Conservation (phyloP, 2,113 vertebrate genomes). For the Syngnathus floridae region DNA sequence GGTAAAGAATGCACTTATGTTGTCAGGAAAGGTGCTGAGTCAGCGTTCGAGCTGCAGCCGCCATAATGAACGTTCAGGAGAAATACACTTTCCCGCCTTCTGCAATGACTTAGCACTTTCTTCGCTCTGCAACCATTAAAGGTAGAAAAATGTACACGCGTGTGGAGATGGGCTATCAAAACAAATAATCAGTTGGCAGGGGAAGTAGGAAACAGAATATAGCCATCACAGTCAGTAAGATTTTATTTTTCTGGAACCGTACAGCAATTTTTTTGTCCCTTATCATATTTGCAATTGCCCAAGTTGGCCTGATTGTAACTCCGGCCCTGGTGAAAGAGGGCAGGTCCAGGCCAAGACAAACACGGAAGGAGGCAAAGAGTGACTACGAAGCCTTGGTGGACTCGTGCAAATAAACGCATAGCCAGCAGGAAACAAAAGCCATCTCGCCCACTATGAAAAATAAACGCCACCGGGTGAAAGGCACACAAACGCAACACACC, state of each 20-base stretch:
- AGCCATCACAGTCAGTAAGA: background rate
- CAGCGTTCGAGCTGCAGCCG: conserved; percentile 19
- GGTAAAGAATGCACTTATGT: conserved; percentile 1
- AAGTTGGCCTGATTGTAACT: background rate
- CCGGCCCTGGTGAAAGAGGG: background rate
- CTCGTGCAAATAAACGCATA: conserved; percentile 51
- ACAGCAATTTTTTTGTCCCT: too few relatives aligned
- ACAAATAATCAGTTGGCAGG: background rate
- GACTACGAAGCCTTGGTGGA: conserved; percentile 29
- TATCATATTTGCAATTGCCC: background rate
- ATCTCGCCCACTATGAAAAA: conserved; percentile 57
- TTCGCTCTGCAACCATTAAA: conserved; percentile 12
- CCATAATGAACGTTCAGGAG: conserved; percentile 25
- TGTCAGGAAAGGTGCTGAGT: conserved; percentile 10
- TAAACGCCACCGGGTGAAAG: conserved; percentile 49
- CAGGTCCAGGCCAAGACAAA: conserved; percentile 35
- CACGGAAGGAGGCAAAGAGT: conserved; percentile 26
- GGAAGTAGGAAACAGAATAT: background rate
- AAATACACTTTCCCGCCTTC: conserved; percentile 18
- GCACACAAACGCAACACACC: conserved; percentile 52
- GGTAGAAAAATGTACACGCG: background rate
- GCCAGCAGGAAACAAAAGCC: conserved; percentile 51
- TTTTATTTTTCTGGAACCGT: background rate
- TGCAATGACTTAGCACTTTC: conserved; percentile 32
- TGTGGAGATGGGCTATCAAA: background rate